Base-by-base conservation (phyloP, 2,888 invertebrate genomes). In the Thecophora atra region DNA sequence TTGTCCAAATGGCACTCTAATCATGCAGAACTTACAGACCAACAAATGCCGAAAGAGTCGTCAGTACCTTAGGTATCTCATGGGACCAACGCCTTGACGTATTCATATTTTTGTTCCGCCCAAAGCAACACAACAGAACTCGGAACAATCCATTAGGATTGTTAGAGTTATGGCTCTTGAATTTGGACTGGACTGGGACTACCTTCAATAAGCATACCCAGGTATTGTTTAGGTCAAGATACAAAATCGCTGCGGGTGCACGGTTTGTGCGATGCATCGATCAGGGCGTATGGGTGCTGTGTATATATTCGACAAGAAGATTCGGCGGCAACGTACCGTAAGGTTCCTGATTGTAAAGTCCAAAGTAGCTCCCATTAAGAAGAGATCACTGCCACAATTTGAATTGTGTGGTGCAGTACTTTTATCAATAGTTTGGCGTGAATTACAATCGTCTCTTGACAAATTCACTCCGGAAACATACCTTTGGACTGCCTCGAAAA, bases 141-240 rank as follows among this genome's bases (percentile, higher is more conserved):
- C n/a, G n/a, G n/a, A n/a, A n/a, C n/a, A n/a, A n/a, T n/a, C n/a
- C n/a, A n/a, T n/a, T n/a, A n/a, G n/a, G n/a, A n/a, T n/a, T n/a
- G n/a, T n/a, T n/a, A 62, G 67, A 72, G 17, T 24, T 72, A 5
- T 72, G 71, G 71, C 52, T 72, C 7, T 21, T 62, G 13, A 72
- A 68, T n/a, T n/a, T n/a, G n/a, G n/a, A 30, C 19, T 67, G 54
- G 60, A 60, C 17, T 69, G 69, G 69, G 69, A 58, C 24, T 30
- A 37, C 37, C 37, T 6, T 37, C 37, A 1, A 37, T 37, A 6
- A 37, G 1, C 37, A 37, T 37, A 1, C 37, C 37, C 37, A 37
- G 37, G 37, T 37, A 37, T 37, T 37, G 3, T 11, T 1, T 37
- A 11, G 37, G 37, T 37, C 37, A 37, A 37, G 11, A 1, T 11